phyloP scores from a whole-genome alignment of 2,797 vertebrate genomes.

The Gobionotothen gibberifrons region DNA sequence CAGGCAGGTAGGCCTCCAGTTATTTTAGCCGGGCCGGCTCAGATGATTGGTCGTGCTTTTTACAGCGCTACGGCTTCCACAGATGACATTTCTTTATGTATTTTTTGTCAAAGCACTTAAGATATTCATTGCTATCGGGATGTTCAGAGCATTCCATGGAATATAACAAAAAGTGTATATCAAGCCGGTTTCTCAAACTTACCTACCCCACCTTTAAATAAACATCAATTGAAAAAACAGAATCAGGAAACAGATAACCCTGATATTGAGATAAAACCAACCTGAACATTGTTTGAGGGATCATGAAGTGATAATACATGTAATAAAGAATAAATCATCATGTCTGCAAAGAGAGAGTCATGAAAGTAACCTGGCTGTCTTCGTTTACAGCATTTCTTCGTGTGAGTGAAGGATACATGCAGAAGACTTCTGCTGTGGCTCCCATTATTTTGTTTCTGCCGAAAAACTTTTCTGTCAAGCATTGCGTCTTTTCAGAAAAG shows the following conservation, averaged over 20 bases:
- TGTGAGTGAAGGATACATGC: slow-evolving; percentile 5
- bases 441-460: slow-evolving; percentile 48
- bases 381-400: slow-evolving; percentile 19
- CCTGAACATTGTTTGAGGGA: background rate
- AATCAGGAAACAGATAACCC: background rate
- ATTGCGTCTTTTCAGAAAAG: slow-evolving; percentile 32
- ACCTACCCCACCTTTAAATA: too few species aligned
- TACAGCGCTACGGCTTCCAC: too few species aligned
- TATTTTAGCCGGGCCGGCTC: too few species aligned
- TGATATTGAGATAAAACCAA: background rate
- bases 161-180: too few species aligned
- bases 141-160: too few species aligned
- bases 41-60: too few species aligned
- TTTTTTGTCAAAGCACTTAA: too few species aligned
- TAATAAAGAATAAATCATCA: background rate
- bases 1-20: too few species aligned
- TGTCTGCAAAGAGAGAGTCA: background rate
- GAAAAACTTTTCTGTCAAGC: slow-evolving; percentile 47
- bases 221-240: too few species aligned
- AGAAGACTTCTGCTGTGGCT: slow-evolving; percentile 17
- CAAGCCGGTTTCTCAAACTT: too few species aligned
- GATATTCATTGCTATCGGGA: too few species aligned
- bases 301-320: background rate
- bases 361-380: slow-evolving; percentile 1
- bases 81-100: too few species aligned